Conservation (phyloP, 1,140 invertebrate species). For the Panagrolaimus sp. region DNA sequence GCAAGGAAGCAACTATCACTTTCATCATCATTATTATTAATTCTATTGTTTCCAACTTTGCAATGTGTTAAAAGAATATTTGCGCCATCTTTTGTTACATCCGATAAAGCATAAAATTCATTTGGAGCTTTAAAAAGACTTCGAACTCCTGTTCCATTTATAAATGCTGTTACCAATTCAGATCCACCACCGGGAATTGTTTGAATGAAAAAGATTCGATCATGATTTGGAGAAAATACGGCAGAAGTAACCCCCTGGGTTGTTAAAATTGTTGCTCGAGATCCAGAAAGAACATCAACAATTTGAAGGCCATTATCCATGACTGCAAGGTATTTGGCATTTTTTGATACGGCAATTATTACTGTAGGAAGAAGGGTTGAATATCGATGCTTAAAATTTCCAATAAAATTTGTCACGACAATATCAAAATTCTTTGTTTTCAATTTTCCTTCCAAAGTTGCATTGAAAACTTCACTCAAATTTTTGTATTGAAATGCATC, state of each 20-base stretch:
- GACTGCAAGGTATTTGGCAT: neutral
- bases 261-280: no score
- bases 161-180: no score
- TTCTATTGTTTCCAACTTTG: neutral
- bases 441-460: neutral
- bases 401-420: neutral
- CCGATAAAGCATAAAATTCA: neutral
- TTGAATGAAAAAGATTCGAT: neutral
- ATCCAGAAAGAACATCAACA: neutral
- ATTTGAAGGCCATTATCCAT: neutral
- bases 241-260: no score
- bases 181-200: no score
- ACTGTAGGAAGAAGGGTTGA: neutral
- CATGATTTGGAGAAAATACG: neutral
- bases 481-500: neutral
- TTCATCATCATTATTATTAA: neutral
- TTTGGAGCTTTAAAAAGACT: no score
- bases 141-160: no score
- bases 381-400: neutral
- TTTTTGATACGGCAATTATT: neutral
- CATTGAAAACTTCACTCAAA: neutral
- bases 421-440: neutral
- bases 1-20: neutral
- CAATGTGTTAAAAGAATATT: no score
- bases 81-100: neutral